Percentiles rank a stretch among this genome's conserved stretches.
These are phyloP conservation scores for Coelopa pilipes DNA, from an alignment of 2,888 invertebrate species.

Conservation along the genomic window DNA sequence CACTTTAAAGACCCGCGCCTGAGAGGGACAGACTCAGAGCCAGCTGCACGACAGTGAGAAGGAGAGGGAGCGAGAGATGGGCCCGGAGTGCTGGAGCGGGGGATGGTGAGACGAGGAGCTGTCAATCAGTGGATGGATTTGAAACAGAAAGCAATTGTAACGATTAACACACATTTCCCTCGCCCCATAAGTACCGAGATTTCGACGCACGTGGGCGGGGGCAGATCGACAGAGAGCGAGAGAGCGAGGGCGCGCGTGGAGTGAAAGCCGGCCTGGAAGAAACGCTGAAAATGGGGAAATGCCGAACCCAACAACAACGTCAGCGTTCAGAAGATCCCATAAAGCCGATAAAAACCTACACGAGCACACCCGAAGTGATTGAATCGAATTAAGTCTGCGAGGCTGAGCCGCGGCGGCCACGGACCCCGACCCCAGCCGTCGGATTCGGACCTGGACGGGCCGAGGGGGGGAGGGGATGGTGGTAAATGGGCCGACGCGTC, in stretches of 20 bases:
- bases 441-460: too few species aligned
- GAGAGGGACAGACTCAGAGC: background rate
- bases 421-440: too few species aligned
- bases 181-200: background rate
- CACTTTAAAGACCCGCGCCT: conserved; percentile 25
- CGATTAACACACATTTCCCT: conserved; percentile 19
- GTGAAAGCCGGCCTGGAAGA: background rate
- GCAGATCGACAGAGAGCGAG: background rate
- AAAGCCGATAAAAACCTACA: conserved; percentile 7
- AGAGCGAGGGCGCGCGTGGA: too few species aligned
- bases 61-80: background rate
- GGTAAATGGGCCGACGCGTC: too few species aligned
- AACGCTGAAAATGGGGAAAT: background rate
- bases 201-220: too few species aligned
- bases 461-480: too few species aligned
- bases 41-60: background rate
- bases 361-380: conserved; percentile 25
- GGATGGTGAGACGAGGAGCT: conserved; percentile 19
- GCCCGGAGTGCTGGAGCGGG: background rate
- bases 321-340: background rate
- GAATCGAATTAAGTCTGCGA: conserved; percentile 3
- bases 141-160: conserved; percentile 1
- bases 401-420: background rate
- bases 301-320: background rate
- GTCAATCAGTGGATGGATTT: conserved; percentile 21